These are phyloP conservation scores for Esox lucius DNA, from an alignment of 2,797 vertebrate genomes.

Conservation along the genomic window DNA sequence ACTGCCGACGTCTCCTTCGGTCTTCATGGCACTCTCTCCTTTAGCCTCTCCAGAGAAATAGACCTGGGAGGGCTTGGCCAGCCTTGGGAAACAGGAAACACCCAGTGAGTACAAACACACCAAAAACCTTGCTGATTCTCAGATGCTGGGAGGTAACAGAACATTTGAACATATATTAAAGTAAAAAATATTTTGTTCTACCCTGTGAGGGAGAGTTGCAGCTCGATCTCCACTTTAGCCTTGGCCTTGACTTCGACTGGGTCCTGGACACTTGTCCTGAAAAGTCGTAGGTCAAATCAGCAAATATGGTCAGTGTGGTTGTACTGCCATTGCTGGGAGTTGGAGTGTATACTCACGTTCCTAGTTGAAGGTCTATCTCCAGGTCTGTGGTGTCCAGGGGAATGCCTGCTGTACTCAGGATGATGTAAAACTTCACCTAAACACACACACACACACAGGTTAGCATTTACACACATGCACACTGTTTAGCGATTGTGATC, in stretches of 20 bases:
- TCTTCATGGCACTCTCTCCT: constrained; percentile 82
- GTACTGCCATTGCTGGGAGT: neutral
- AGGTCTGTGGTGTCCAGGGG: constrained; percentile 82
- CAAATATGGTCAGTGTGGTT: neutral
- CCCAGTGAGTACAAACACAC: neutral
- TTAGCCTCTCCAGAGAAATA: constrained; percentile 81
- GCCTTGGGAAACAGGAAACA: constrained; percentile 66
- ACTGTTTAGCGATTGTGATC: neutral
- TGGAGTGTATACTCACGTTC: constrained; percentile 80
- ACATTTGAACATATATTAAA: neutral
- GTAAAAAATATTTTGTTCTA: constrained; percentile 43
- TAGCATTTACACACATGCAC: neutral
- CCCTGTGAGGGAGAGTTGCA: constrained; percentile 89
- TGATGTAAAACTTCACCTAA: constrained; percentile 87
- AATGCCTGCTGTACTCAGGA: constrained; percentile 84
- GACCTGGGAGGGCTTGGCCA: constrained; percentile 90
- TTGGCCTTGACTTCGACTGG: constrained; percentile 77
- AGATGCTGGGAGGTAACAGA: neutral
- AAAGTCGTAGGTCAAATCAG: constrained; percentile 26
- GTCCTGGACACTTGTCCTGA: constrained; percentile 90
- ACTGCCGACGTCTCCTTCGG: constrained; percentile 85
- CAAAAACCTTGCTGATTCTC: neutral
- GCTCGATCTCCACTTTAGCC: constrained; percentile 83
- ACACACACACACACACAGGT: constrained; percentile 26
- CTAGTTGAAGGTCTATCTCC: constrained; percentile 80